These are phyloP conservation scores for Scrobipalpa atriplicella DNA, from an alignment of 2,888 invertebrate species.

Conservation along the genomic window DNA sequence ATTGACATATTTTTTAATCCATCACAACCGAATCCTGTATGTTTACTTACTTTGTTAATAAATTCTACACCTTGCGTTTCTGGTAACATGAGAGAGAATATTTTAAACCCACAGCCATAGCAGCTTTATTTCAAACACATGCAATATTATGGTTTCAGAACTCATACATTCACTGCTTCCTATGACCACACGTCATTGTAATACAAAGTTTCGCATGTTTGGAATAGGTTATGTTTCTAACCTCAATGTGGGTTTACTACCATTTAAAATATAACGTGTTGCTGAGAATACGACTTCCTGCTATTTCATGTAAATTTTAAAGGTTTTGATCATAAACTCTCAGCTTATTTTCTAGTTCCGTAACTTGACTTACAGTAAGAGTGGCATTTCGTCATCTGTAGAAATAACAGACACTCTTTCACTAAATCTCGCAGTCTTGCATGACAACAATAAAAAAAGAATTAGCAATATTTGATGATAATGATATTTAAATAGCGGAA, in stretches of 20 bases:
- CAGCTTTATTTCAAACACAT: too few species aligned
- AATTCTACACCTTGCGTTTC: too few species aligned
- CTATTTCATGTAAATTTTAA: not conserved
- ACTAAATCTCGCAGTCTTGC: not conserved
- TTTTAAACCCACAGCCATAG: too few species aligned
- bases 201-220: not conserved
- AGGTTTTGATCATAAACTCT: conserved; percentile 1
- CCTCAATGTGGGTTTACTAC: not conserved
- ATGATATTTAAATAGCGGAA: not conserved
- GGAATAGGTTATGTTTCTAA: not conserved
- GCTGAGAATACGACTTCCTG: conserved; percentile 2
- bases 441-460: not conserved
- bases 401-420: not conserved
- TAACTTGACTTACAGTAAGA: not conserved
- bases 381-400: not conserved
- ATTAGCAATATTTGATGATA: not conserved
- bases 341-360: conserved; percentile 1
- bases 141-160: too few species aligned
- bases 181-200: conserved; percentile 4
- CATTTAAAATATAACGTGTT: conserved; percentile 1
- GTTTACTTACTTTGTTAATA: too few species aligned
- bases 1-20: too few species aligned
- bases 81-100: too few species aligned
- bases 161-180: not conserved
- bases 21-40: too few species aligned